These are phyloP conservation scores for Hyperopisus bebe DNA, from an alignment of 2,113 vertebrate species.

Conservation along the genomic window DNA sequence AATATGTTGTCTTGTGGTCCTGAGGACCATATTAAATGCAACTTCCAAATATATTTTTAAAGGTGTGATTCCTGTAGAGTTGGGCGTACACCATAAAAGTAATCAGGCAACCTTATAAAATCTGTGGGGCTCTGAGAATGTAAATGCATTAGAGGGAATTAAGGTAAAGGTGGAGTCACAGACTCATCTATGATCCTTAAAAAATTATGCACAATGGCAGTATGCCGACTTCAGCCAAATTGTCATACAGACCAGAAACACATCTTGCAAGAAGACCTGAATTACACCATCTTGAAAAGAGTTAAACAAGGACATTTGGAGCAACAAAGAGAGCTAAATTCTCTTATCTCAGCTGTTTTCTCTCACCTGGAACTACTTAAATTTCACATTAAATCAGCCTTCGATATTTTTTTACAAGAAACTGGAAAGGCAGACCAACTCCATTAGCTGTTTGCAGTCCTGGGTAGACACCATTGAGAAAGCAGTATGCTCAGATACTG, in stretches of 20 bases:
- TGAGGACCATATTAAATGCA: not conserved
- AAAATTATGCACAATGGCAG: not conserved
- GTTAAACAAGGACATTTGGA: not conserved
- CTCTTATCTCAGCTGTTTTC: not conserved
- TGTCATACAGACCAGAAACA: not conserved
- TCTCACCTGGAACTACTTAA: not conserved
- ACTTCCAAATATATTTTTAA: not conserved
- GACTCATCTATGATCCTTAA: not conserved
- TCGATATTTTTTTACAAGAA: not conserved
- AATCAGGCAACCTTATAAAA: not conserved
- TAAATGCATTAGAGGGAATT: not conserved
- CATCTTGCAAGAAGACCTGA: not conserved
- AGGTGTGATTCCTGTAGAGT: not conserved
- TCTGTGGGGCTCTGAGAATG: not conserved
- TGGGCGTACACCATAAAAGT: not conserved
- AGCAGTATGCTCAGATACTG: not conserved
- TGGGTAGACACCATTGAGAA: not conserved
- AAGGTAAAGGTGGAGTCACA: not conserved
- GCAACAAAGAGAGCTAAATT: not conserved
- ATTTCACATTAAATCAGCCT: not conserved
- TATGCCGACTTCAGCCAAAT: not conserved
- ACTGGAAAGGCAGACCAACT: not conserved
- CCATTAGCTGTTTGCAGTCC: not conserved
- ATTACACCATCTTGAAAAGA: not conserved
- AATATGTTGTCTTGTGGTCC: not conserved